Conservation (phyloP, 2,113 vertebrate genomes). For the Centropristis striata region DNA sequence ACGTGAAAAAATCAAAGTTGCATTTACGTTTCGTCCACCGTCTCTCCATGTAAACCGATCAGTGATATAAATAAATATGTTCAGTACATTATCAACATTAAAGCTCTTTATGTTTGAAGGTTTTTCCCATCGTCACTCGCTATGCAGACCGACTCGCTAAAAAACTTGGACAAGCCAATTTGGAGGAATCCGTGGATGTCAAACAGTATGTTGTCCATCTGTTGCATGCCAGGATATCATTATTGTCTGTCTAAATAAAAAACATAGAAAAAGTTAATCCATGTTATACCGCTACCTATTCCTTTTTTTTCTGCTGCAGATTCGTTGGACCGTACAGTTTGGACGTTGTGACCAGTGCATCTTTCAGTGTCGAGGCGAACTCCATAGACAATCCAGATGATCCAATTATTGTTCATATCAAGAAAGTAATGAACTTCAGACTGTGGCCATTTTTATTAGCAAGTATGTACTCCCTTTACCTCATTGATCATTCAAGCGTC, state of each 20-base stretch:
- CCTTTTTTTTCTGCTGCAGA: conserved; percentile 61
- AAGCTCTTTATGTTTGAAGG: conserved; percentile 50
- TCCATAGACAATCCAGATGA: conserved; percentile 88
- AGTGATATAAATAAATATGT: background rate
- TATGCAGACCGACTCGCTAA: conserved; percentile 72
- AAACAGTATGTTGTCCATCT: conserved; percentile 73
- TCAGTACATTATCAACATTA: background rate
- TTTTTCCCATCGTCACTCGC: conserved; percentile 68
- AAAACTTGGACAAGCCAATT: conserved; percentile 60
- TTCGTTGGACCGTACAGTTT: conserved; percentile 88
- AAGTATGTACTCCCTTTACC: conserved; percentile 26
- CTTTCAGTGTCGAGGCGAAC: conserved; percentile 88
- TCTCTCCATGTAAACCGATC: background rate
- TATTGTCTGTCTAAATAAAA: background rate
- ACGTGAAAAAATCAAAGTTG: no score
- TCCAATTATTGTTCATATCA: conserved; percentile 82
- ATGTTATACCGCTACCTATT: background rate
- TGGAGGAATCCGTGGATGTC: conserved; percentile 64
- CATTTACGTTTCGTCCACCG: no score
- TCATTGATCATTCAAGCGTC: background rate
- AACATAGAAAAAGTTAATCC: background rate
- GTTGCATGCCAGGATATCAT: background rate
- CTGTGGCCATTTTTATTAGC: conserved; percentile 49
- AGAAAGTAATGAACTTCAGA: conserved; percentile 76
- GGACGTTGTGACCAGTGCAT: conserved; percentile 86